Conservation (phyloP, 1,140 invertebrate genomes). For the Hetaerina americana region DNA sequence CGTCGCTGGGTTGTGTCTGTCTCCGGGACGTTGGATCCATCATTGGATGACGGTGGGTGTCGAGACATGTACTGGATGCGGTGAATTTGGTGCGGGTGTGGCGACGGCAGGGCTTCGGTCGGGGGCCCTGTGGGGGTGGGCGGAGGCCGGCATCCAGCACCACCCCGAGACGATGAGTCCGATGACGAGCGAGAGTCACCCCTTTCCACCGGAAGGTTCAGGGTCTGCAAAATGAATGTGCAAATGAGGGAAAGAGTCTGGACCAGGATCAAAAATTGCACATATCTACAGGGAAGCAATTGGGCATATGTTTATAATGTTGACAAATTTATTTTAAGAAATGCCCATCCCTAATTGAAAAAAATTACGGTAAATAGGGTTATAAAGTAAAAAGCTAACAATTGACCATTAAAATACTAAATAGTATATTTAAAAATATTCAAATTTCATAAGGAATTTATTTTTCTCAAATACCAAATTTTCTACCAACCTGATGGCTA, state of each 20-base stretch:
- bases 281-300: no score
- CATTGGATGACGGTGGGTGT: constrained; percentile 9
- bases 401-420: no score
- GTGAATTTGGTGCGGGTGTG: constrained; percentile 26
- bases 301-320: no score
- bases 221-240: constrained; percentile 39
- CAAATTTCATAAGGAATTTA: no score
- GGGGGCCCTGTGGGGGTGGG: constrained; percentile 23
- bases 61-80: constrained; percentile 34
- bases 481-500: no score
- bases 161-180: constrained; percentile 38
- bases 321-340: no score
- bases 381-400: no score
- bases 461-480: no score
- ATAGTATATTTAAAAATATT: no score
- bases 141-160: constrained; percentile 23
- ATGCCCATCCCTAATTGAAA: no score
- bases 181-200: constrained; percentile 50
- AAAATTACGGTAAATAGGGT: no score
- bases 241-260: constrained; percentile 12
- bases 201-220: constrained; percentile 64
- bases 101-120: constrained; percentile 15
- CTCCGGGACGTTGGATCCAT: constrained; percentile 10
- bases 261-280: no score
- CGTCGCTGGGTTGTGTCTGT: background rate